Conservation (phyloP, 1,140 invertebrate species). For the Harpegnathos saltator region DNA sequence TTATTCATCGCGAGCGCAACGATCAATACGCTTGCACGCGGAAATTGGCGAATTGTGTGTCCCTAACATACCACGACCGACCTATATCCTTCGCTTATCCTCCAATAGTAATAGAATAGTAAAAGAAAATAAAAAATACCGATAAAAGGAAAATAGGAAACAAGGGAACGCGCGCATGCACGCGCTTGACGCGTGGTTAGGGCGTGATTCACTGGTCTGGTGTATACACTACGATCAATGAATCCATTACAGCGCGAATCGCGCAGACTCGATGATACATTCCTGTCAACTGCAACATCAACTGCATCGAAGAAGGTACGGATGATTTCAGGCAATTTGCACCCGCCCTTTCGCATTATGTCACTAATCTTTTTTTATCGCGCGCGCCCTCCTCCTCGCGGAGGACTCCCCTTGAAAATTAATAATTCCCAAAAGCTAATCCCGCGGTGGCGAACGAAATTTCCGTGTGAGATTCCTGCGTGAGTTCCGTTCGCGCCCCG, state of each 20-base stretch:
- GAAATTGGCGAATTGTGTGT: too few relatives aligned
- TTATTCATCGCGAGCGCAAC: too few relatives aligned
- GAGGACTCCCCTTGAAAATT: constrained; percentile 16
- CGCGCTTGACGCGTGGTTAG: neutral
- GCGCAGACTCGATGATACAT: neutral
- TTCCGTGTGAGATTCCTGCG: constrained; percentile 39
- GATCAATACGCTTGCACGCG: too few relatives aligned
- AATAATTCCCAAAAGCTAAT: constrained; percentile 55
- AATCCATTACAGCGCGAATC: neutral
- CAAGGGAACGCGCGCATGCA: neutral
- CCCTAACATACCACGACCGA: too few relatives aligned
- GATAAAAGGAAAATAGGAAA: neutral
- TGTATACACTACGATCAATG: neutral
- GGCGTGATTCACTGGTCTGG: too few relatives aligned
- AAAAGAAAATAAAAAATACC: too few relatives aligned
- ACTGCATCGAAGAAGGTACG: too few relatives aligned
- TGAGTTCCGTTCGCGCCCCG: constrained; percentile 11
- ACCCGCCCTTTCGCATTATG: neutral
- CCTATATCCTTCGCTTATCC: too few relatives aligned
- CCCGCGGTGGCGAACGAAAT: constrained; percentile 18
- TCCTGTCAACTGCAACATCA: neutral
- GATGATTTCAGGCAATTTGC: constrained; percentile 36
- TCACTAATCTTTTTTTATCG: constrained; percentile 50
- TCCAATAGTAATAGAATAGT: too few relatives aligned
- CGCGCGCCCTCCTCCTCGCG: neutral